Evolutionary conservation across 2,888 invertebrate species (phyloP).

Genomic region (Xanthostigma xanthostigma): DNA sequence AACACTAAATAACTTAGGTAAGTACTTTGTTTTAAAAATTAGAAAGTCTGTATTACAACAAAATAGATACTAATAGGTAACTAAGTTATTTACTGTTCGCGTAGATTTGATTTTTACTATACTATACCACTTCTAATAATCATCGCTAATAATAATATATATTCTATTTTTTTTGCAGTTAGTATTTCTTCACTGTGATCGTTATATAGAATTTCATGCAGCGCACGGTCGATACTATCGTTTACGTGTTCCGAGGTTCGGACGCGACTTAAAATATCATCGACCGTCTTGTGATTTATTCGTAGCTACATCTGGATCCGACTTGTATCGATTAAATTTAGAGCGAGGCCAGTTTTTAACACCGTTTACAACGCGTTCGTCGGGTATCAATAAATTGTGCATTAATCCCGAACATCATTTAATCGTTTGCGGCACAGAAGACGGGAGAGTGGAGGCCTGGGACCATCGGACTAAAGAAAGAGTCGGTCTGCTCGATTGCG

Average conservation of each 20-base stretch:
- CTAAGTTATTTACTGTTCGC: background rate
- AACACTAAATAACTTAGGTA: background rate
- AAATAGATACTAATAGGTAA: background rate
- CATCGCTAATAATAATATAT: conserved; percentile 1
- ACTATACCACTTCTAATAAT: too few relatives aligned
- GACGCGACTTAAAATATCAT: conserved; percentile 86
- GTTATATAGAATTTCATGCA: conserved; percentile 91
- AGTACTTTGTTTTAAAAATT: background rate
- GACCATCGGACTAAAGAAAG: conserved; percentile 71
- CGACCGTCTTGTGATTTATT: conserved; percentile 80
- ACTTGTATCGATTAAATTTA: conserved; percentile 87
- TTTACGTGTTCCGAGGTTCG: conserved; percentile 86
- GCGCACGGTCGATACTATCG: conserved; percentile 84
- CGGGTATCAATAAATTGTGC: conserved; percentile 65
- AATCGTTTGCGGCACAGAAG: conserved; percentile 70
- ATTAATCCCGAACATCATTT: conserved; percentile 83
- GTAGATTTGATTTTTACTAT: too few relatives aligned
- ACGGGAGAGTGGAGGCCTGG: conserved; percentile 93
- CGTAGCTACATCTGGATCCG: conserved; percentile 75
- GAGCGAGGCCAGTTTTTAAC: conserved; percentile 90
- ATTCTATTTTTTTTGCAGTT: conserved; percentile 40
- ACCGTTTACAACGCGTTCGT: conserved; percentile 61
- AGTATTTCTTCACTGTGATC: conserved; percentile 75
- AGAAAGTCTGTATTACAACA: background rate
- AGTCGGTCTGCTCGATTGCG: conserved; percentile 76